These are phyloP conservation scores for Hapalemur alaotrensis DNA, from an alignment of 2,797 vertebrate genomes.

Conservation along the genomic window DNA sequence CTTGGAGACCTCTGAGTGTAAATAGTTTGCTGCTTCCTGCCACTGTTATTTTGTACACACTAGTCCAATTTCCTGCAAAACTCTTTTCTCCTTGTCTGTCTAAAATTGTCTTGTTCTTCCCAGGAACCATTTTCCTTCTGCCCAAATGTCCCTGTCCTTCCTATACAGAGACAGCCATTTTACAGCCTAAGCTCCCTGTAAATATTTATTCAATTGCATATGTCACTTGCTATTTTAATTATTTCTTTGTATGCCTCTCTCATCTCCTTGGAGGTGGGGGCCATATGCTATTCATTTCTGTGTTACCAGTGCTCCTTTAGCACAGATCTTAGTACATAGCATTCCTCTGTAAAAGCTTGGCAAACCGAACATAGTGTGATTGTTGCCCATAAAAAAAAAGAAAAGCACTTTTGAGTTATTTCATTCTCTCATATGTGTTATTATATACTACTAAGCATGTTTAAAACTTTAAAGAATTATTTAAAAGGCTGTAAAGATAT, in stretches of 20 bases:
- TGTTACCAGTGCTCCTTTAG: too few relatives aligned
- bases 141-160: not conserved
- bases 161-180: not conserved
- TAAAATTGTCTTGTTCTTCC: not conserved
- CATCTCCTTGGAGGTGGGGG: not conserved
- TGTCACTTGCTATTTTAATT: not conserved
- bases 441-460: not conserved
- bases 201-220: not conserved
- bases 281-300: not conserved
- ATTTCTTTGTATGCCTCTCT: not conserved
- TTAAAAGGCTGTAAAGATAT: not conserved
- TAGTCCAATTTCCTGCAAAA: not conserved
- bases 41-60: not conserved
- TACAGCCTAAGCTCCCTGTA: not conserved
- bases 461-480: not conserved
- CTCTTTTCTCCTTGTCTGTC: not conserved
- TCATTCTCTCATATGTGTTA: not conserved
- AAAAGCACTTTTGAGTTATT: not conserved
- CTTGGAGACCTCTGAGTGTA: not conserved
- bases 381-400: not conserved
- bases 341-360: not conserved
- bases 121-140: not conserved
- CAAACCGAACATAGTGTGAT: not conserved
- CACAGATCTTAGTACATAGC: not conserved
- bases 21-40: not conserved